Percentiles rank a stretch among this genome's conserved stretches.
phyloP scores from a whole-genome alignment of 2,888 invertebrate genomes.

The Caenorhabditis japonica region DNA sequence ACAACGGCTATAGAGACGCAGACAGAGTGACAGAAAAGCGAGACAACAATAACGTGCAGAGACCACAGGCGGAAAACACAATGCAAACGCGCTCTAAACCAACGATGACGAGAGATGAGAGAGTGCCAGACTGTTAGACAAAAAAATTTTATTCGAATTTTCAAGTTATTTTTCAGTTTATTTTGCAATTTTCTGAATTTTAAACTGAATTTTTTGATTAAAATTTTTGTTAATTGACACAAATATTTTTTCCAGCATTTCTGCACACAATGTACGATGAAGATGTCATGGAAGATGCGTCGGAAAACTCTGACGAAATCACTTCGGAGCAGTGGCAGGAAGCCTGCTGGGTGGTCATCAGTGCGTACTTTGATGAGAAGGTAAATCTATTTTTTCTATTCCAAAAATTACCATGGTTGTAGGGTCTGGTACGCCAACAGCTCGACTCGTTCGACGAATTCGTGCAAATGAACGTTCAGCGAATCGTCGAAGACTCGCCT shows the following conservation, averaged over 20 bases:
- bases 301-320: conserved; percentile 85
- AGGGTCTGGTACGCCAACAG: conserved; percentile 96
- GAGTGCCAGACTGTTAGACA: too few species aligned
- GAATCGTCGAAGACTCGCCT: conserved; percentile 99
- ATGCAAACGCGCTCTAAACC: too few species aligned
- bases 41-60: too few species aligned
- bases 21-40: too few species aligned
- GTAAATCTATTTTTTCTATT: conserved; percentile 6
- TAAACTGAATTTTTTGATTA: not conserved
- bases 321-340: conserved; percentile 91
- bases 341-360: conserved; percentile 99
- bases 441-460: conserved; percentile 99
- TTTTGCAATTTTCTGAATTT: not conserved
- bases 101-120: too few species aligned
- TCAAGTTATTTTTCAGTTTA: too few species aligned
- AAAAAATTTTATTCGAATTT: too few species aligned
- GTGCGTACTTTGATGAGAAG: conserved; percentile 99
- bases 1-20: too few species aligned
- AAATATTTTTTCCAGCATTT: too few species aligned
- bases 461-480: conserved; percentile 98
- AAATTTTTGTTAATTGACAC: too few species aligned
- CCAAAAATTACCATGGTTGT: not conserved
- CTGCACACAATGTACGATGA: conserved; percentile 65
- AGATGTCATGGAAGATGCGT: conserved; percentile 48
- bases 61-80: too few species aligned